phyloP scores from a whole-genome alignment of 2,113 vertebrate species.

The Synodontis membranacea region DNA sequence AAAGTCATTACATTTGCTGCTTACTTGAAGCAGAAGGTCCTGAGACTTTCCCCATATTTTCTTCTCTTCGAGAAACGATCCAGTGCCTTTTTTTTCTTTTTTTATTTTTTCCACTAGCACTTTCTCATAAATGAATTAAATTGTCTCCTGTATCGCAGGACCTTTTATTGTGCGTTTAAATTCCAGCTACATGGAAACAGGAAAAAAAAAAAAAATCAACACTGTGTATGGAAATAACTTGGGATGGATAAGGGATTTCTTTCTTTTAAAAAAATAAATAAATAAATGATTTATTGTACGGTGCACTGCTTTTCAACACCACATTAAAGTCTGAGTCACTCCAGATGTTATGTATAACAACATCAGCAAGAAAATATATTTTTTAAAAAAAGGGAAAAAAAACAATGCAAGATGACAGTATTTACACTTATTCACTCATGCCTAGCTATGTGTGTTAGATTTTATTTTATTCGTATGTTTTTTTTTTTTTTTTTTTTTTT shows the following conservation, averaged over 20 bases:
- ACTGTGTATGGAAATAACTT: conserved; percentile 48
- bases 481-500: not conserved
- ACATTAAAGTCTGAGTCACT: conserved; percentile 41
- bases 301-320: conserved; percentile 48
- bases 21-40: not conserved
- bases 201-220: conserved; percentile 6
- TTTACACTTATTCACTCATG: conserved; percentile 41
- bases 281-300: conserved; percentile 25
- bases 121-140: not conserved
- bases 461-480: not conserved
- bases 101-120: not conserved
- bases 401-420: conserved; percentile 44
- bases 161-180: conserved; percentile 7
- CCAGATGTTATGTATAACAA: conserved; percentile 40
- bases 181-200: not conserved
- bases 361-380: conserved; percentile 29
- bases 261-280: not conserved
- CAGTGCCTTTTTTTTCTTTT: conserved; percentile 35
- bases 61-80: conserved; percentile 12
- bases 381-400: not conserved
- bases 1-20: not conserved
- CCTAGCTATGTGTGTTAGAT: conserved; percentile 30
- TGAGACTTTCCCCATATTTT: not conserved
- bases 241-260: conserved; percentile 51
- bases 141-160: not conserved